A percentile compares a stretch with the other conserved stretches of the same genome.
Evolutionary conservation across 2,888 invertebrate genomes (phyloP).

Genomic region (Hirudinaria manillensis): DNA sequence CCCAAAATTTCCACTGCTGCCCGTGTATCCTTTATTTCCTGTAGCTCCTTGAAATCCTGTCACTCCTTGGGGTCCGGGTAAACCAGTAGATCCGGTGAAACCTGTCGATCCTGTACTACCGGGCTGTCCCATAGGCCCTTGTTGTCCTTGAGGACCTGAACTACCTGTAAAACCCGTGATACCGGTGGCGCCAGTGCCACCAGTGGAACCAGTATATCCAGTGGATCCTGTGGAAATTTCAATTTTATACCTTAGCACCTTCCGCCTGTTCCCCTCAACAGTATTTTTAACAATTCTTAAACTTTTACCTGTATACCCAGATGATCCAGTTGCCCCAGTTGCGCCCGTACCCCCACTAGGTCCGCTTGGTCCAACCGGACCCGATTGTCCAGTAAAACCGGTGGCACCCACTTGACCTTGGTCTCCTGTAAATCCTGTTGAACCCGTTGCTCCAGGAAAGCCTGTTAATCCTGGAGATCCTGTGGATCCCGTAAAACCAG

Average conservation of each 20-base stretch:
- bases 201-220: slow-evolving; percentile 36
- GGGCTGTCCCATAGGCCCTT: slow-evolving; percentile 34
- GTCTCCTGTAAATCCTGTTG: slow-evolving; percentile 29
- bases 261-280: too few species aligned
- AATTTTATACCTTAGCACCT: too few species aligned
- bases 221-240: slow-evolving; percentile 30
- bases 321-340: slow-evolving; percentile 33
- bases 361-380: slow-evolving; percentile 27
- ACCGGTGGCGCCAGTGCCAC: slow-evolving; percentile 36
- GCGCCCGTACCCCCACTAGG: slow-evolving; percentile 33
- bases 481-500: slow-evolving; percentile 22
- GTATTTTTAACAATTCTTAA: not conserved
- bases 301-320: slow-evolving; percentile 35
- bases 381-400: slow-evolving; percentile 27
- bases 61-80: slow-evolving; percentile 5
- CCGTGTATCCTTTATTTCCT: slow-evolving; percentile 5
- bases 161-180: slow-evolving; percentile 35
- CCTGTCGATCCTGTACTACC: slow-evolving; percentile 16
- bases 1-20: not conserved
- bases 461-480: slow-evolving; percentile 32
- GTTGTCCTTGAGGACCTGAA: slow-evolving; percentile 33
- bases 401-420: slow-evolving; percentile 31
- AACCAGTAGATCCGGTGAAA: not conserved
- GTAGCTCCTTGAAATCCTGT: slow-evolving; percentile 22
- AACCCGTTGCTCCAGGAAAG: slow-evolving; percentile 30